Percentiles rank a stretch among this genome's conserved stretches.
Evolutionary conservation across 2,888 invertebrate genomes (phyloP).

Genomic region (Lochmaea capreae): DNA sequence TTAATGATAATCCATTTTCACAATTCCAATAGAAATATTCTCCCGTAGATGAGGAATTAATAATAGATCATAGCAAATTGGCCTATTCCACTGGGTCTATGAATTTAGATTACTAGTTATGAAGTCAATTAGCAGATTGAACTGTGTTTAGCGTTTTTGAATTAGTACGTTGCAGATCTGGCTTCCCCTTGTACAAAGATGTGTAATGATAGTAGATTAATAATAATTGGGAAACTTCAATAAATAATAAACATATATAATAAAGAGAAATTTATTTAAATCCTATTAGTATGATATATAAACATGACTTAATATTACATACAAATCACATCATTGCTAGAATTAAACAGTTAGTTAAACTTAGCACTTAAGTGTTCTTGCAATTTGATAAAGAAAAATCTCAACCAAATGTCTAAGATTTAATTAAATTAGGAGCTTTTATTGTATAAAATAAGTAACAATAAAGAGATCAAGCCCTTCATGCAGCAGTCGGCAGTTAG

Average conservation of each 20-base stretch:
- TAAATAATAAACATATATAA: constrained; percentile 26
- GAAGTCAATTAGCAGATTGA: too few species aligned
- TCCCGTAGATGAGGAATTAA: too few species aligned
- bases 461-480: constrained; percentile 61
- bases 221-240: neutral
- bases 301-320: constrained; percentile 64
- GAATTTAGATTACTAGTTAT: too few species aligned
- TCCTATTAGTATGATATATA: constrained; percentile 63
- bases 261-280: constrained; percentile 62
- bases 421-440: constrained; percentile 42
- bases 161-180: too few species aligned
- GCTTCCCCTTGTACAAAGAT: too few species aligned
- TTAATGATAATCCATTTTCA: neutral
- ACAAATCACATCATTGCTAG: constrained; percentile 64
- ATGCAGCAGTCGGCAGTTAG: constrained; percentile 56
- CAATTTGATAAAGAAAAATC: constrained; percentile 38
- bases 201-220: too few species aligned
- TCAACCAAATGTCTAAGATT: constrained; percentile 36
- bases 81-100: too few species aligned
- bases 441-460: constrained; percentile 56
- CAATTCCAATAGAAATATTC: too few species aligned
- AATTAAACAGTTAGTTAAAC: constrained; percentile 59
- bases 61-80: too few species aligned
- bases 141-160: too few species aligned
- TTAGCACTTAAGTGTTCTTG: constrained; percentile 48